Base-by-base conservation (phyloP, 2,797 vertebrate species). In the Potorous gilbertii region DNA sequence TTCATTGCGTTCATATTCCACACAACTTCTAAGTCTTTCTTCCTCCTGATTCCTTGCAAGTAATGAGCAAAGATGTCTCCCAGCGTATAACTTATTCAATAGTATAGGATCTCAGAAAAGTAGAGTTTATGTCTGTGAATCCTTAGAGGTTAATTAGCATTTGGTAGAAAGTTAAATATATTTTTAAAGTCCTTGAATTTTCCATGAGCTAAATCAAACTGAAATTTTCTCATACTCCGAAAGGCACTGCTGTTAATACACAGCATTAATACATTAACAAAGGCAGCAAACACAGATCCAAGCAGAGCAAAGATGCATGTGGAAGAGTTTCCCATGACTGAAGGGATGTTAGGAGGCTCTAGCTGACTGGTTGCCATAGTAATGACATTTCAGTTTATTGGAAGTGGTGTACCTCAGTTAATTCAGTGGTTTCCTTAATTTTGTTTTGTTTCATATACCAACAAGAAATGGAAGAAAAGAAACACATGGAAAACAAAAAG, bases 351-450 rank as follows among this genome's bases (percentile, higher is more conserved):
- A 81, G 90, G 87, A 74, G 95, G 94, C 94, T 95, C 95, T 55
- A 62, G 62, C 96, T 91, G 95, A 91, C 92, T 91, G 14, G 98
- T 98, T 97, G 96, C 97, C 96, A 97, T 98, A 81, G 97, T 55
- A 96, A 98, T 97, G 97, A 97, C 97, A 97, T 97, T 97, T 97
- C 95, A 95, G 97, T 95, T 94, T 95, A 95, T 97, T 93, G 90
- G 92, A 95, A 96, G 96, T 91, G 92, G 96, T 59, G 94, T 94
- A 95, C 97, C 95, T 96, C 95, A 97, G 95, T 95, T 91, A 40
- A 59, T 90, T 94, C 93, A 92, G 93, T 55, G 54, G 96, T 95
- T 96, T 62, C 94, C 90, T 18, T 96, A 92, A 96, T 94, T 97
- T 92, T 93, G 50, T 94, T 96, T 95, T 27, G 1, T 96, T 95